These are phyloP conservation scores for Conus betulinus DNA, from an alignment of 1,140 invertebrate species.

Conservation along the genomic window DNA sequence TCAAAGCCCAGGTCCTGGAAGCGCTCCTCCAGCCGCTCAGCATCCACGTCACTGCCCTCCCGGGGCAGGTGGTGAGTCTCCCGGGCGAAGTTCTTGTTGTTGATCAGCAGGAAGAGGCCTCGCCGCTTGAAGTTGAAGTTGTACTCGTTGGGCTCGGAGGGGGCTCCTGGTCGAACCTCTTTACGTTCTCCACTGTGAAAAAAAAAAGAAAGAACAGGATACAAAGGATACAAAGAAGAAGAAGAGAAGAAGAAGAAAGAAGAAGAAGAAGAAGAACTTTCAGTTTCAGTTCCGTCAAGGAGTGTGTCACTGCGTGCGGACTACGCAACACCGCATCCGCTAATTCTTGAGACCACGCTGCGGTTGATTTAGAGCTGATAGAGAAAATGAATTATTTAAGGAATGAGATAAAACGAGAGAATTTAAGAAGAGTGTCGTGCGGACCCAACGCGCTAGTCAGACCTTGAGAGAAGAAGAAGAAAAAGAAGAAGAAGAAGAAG, in stretches of 20 bases:
- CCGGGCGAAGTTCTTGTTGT: constrained; percentile 83
- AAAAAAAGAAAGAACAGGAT: background rate
- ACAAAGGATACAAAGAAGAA: background rate
- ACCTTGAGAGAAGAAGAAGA: background rate
- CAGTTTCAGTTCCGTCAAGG: no score
- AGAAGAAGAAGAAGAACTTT: background rate
- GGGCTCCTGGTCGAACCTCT: constrained; percentile 65
- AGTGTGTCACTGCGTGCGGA: no score
- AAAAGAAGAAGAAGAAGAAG: background rate
- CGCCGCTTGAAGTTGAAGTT: constrained; percentile 88
- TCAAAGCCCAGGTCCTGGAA: constrained; percentile 85
- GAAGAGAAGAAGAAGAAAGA: background rate
- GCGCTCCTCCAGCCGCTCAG: constrained; percentile 76
- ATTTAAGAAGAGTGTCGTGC: no score
- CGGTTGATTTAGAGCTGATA: no score
- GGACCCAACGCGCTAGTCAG: background rate
- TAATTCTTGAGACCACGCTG: no score
- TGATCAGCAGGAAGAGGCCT: constrained; percentile 92
- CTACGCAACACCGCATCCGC: no score
- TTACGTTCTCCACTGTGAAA: constrained; percentile 64
- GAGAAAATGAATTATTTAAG: no score
- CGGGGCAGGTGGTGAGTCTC: constrained; percentile 78
- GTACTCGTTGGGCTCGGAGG: constrained; percentile 70
- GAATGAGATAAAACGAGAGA: background rate
- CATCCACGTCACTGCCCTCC: constrained; percentile 85